Percentiles rank a stretch among this genome's conserved stretches.
These are phyloP conservation scores for Zaprionus africanus DNA, from an alignment of 1,140 invertebrate species.

Conservation along the genomic window DNA sequence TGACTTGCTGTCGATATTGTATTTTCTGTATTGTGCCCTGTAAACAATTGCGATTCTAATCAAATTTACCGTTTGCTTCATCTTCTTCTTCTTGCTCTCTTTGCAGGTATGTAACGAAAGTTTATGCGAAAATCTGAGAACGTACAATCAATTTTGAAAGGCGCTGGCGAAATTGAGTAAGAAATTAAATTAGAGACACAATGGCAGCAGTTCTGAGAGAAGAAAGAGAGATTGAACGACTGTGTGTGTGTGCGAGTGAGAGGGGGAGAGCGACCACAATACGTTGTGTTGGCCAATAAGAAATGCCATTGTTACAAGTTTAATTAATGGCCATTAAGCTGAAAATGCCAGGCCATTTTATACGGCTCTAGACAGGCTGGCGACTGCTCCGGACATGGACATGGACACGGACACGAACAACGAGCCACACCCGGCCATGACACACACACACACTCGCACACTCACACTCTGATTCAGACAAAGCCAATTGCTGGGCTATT, in stretches of 20 bases:
- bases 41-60: constrained; percentile 50
- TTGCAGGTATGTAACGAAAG: constrained; percentile 60
- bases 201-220: not conserved
- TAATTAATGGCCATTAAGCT: constrained; percentile 72
- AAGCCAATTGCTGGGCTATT: constrained; percentile 41
- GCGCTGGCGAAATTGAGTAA: constrained; percentile 58
- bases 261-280: constrained; percentile 24
- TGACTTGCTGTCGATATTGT: not conserved
- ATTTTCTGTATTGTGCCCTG: not conserved
- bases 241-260: not conserved
- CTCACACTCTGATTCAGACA: constrained; percentile 18
- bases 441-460: constrained; percentile 18
- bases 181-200: constrained; percentile 63
- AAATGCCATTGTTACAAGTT: constrained; percentile 72
- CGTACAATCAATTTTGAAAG: constrained; percentile 42
- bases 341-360: constrained; percentile 59
- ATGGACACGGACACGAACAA: constrained; percentile 19
- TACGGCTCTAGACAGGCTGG: constrained; percentile 49
- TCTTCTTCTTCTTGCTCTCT: constrained; percentile 18
- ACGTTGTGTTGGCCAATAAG: constrained; percentile 44
- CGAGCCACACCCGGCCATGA: constrained; percentile 23
- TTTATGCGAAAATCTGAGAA: constrained; percentile 33
- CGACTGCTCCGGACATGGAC: constrained; percentile 13
- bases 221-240: not conserved
- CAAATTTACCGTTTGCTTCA: constrained; percentile 41